Evolutionary conservation across 2,888 invertebrate species (phyloP).

Genomic region (Ornithoptera priamus): DNA sequence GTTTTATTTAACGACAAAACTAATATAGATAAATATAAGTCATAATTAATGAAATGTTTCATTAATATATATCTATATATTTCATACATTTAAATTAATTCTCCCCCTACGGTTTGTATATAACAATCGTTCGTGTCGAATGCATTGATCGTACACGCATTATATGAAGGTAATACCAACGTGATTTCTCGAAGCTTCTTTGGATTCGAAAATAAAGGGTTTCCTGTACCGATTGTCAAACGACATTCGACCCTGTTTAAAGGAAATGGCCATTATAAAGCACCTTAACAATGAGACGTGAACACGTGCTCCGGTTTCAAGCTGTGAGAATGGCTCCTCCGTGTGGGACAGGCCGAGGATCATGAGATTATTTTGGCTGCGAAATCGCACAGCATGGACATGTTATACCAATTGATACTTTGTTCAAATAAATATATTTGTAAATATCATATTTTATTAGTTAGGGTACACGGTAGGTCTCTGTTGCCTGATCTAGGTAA

Average conservation of each 20-base stretch:
- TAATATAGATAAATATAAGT: too few relatives aligned
- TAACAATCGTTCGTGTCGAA: slow-evolving; percentile 24
- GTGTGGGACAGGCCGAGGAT: slow-evolving; percentile 26
- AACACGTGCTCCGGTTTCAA: slow-evolving; percentile 61
- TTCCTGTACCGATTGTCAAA: slow-evolving; percentile 69
- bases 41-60: too few relatives aligned
- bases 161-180: slow-evolving; percentile 40
- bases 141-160: slow-evolving; percentile 16
- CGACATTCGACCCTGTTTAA: slow-evolving; percentile 47
- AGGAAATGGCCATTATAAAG: slow-evolving; percentile 58
- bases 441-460: too few relatives aligned
- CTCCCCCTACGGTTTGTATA: background rate
- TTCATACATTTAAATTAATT: background rate
- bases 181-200: slow-evolving; percentile 51
- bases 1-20: too few relatives aligned
- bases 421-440: too few relatives aligned
- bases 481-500: too few relatives aligned
- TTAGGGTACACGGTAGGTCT: too few relatives aligned
- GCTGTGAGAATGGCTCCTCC: slow-evolving; percentile 59
- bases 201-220: slow-evolving; percentile 70
- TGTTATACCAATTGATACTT: background rate
- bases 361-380: slow-evolving; percentile 19
- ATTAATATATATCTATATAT: too few relatives aligned
- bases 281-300: slow-evolving; percentile 47
- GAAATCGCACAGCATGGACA: background rate